These are phyloP conservation scores for Neoniphon sammara DNA, from an alignment of 2,797 vertebrate species.

Conservation along the genomic window DNA sequence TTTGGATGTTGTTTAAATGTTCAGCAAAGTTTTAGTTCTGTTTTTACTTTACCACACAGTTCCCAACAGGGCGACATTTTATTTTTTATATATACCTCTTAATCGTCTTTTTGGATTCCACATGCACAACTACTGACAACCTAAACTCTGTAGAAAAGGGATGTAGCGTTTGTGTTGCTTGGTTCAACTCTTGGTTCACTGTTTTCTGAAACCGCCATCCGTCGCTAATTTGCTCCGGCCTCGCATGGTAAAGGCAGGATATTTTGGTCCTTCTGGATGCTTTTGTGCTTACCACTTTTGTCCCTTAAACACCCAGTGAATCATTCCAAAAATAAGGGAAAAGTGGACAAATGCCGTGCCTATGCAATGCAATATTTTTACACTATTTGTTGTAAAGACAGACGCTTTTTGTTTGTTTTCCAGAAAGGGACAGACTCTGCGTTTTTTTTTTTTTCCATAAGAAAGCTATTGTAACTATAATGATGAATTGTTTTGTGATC, in stretches of 20 bases:
- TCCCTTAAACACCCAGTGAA: not conserved
- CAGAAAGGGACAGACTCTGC: not conserved
- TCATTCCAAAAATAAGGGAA: not conserved
- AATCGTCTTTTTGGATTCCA: not conserved
- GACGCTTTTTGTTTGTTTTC: not conserved
- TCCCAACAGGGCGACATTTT: not conserved
- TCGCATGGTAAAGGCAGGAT: not conserved
- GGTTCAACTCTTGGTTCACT: not conserved
- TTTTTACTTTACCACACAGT: too few relatives aligned
- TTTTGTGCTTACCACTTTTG: not conserved
- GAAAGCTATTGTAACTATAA: not conserved
- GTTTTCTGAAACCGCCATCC: not conserved
- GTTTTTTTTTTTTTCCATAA: not conserved
- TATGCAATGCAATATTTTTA: not conserved
- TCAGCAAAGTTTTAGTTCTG: too few relatives aligned
- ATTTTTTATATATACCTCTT: not conserved
- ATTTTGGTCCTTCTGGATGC: not conserved
- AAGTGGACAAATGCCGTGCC: not conserved
- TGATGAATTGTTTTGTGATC: not conserved
- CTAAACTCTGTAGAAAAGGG: not conserved
- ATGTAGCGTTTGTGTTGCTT: not conserved
- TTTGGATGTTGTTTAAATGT: constrained; percentile 7
- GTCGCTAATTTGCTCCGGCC: not conserved
- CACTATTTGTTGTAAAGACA: not conserved
- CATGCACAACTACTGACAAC: not conserved